These are phyloP conservation scores for Deroplatys truncata DNA, from an alignment of 2,888 invertebrate genomes.

Conservation along the genomic window DNA sequence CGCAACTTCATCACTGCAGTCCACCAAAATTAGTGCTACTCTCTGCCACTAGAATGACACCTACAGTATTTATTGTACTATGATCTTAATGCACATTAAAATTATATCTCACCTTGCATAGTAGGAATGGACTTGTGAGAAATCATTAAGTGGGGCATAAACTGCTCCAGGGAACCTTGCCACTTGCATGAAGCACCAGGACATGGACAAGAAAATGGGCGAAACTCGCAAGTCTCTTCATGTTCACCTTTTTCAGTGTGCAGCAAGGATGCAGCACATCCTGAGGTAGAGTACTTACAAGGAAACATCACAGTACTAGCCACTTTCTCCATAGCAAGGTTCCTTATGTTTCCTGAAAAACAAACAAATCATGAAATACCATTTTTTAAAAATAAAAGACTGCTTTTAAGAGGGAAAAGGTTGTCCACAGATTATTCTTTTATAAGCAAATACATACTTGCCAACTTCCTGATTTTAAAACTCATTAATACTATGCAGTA, in stretches of 20 bases:
- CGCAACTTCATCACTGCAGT: too few relatives aligned
- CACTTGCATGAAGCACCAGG: constrained; percentile 99
- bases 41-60: too few relatives aligned
- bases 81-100: neutral
- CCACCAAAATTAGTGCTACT: too few relatives aligned
- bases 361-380: neutral
- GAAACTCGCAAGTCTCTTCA: constrained; percentile 96
- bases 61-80: too few relatives aligned
- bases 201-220: constrained; percentile 98
- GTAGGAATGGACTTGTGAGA: constrained; percentile 98
- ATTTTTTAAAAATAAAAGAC: too few relatives aligned
- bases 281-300: constrained; percentile 95
- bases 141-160: constrained; percentile 97
- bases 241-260: constrained; percentile 99
- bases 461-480: too few relatives aligned
- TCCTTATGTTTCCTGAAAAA: constrained; percentile 81
- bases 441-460: too few relatives aligned
- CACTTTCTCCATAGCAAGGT: constrained; percentile 99
- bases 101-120: constrained; percentile 65
- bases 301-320: constrained; percentile 98
- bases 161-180: constrained; percentile 96
- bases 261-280: constrained; percentile 86
- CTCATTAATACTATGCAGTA: too few relatives aligned
- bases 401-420: too few relatives aligned
- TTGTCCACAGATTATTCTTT: too few relatives aligned